A percentile compares a stretch with the other conserved stretches of the same genome.
Conservation (phyloP, 2,113 vertebrate species). For the Labeo catla region DNA sequence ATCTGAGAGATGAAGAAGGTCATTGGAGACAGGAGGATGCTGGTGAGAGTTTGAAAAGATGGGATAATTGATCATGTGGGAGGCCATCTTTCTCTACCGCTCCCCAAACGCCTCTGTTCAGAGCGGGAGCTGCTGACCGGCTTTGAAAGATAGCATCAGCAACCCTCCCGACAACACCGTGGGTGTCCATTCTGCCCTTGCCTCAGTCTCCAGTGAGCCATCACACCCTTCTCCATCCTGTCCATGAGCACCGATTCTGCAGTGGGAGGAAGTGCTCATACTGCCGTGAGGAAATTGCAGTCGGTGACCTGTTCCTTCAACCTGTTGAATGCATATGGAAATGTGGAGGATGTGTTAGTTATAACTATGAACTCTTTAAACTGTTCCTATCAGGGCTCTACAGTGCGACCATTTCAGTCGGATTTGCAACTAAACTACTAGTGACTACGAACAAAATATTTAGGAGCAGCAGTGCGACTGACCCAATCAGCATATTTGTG, state of each 20-base stretch:
- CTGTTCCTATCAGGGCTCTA: neutral
- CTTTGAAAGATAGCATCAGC: slow-evolving; percentile 9
- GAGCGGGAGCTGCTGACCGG: slow-evolving; percentile 15
- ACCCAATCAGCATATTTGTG: too few relatives aligned
- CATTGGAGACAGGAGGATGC: slow-evolving; percentile 27
- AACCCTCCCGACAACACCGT: slow-evolving; percentile 26
- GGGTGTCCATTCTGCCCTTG: slow-evolving; percentile 41
- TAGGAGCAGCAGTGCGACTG: too few relatives aligned
- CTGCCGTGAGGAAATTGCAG: slow-evolving; percentile 29
- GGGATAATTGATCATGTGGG: slow-evolving; percentile 55
- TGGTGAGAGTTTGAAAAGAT: slow-evolving; percentile 35
- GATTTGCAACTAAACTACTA: too few relatives aligned
- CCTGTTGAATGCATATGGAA: slow-evolving; percentile 7
- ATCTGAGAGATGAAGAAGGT: slow-evolving; percentile 44
- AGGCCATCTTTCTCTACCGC: slow-evolving; percentile 36
- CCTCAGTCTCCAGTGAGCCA: slow-evolving; percentile 6
- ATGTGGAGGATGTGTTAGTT: neutral
- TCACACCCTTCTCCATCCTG: slow-evolving; percentile 28
- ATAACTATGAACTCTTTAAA: neutral
- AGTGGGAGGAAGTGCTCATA: slow-evolving; percentile 12
- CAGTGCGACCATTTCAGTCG: too few relatives aligned
- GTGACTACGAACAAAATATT: too few relatives aligned
- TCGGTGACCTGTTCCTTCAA: neutral
- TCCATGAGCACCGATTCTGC: slow-evolving; percentile 18
- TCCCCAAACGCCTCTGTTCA: slow-evolving; percentile 31